Evolutionary conservation across 1,140 invertebrate species (phyloP).

Genomic region (Tetragonula clypearis): DNA sequence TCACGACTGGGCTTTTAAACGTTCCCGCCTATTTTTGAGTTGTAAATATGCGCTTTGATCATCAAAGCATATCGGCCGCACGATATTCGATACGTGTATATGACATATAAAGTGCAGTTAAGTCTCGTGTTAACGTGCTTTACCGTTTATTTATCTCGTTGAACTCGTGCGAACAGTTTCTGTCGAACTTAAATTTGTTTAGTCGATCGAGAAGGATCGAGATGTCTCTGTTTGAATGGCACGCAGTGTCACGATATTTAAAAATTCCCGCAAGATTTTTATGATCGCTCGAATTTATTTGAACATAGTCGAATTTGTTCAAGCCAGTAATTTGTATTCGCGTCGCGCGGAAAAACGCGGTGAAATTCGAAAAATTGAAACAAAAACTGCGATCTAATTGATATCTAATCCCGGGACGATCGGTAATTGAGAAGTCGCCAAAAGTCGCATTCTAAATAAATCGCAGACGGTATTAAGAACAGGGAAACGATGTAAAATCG

Average conservation of each 20-base stretch:
- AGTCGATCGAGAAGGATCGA: neutral
- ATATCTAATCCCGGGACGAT: neutral
- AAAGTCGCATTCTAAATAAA: conserved; percentile 41
- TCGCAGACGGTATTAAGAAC: conserved; percentile 14
- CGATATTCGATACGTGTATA: neutral
- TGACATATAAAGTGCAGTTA: neutral
- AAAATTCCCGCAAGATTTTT: neutral
- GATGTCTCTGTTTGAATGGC: neutral
- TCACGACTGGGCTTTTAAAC: neutral
- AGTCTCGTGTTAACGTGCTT: neutral
- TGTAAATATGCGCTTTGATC: neutral
- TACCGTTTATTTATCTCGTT: neutral
- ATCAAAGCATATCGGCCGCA: neutral
- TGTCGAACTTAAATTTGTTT: neutral
- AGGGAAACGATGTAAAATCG: conserved; percentile 19
- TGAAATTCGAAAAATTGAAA: neutral
- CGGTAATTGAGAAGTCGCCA: conserved; percentile 46
- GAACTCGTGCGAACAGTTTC: neutral
- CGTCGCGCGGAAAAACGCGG: neutral
- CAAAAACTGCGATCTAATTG: neutral
- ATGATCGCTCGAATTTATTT: neutral
- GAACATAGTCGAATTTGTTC: neutral
- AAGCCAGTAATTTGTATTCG: neutral
- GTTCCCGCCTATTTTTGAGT: conserved; percentile 12
- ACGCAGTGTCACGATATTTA: neutral